A percentile compares a stretch with the other conserved stretches of the same genome.
Conservation (phyloP, 1,140 invertebrate genomes). For the Drosophila malerkotliana region DNA sequence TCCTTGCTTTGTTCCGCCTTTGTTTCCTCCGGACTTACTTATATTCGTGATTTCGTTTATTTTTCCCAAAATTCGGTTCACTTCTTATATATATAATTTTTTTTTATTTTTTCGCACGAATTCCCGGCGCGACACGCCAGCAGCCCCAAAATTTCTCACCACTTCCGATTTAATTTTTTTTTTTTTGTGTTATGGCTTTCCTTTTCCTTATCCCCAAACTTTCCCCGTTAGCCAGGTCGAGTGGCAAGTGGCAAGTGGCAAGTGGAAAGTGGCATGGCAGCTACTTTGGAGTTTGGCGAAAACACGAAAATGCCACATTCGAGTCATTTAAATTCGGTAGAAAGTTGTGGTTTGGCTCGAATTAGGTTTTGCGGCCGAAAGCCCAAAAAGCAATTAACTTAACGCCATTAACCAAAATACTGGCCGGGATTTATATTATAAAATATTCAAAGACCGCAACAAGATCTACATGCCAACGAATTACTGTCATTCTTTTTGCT, state of each 20-base stretch:
- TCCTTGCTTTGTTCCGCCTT: constrained; percentile 17
- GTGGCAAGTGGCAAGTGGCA: neutral
- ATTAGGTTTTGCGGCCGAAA: constrained; percentile 32
- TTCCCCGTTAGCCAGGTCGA: constrained; percentile 6
- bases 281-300: constrained; percentile 19
- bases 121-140: constrained; percentile 42
- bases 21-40: constrained; percentile 36
- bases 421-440: neutral
- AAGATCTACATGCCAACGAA: constrained; percentile 16
- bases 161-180: constrained; percentile 48
- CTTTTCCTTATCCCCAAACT: constrained; percentile 9
- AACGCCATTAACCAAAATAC: constrained; percentile 30
- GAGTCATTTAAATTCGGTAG: constrained; percentile 42
- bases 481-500: constrained; percentile 8
- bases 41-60: constrained; percentile 48
- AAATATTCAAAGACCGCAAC: constrained; percentile 4
- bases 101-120: constrained; percentile 43
- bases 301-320: constrained; percentile 37
- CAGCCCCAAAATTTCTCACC: constrained; percentile 38
- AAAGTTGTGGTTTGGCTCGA: constrained; percentile 36
- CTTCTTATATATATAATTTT: constrained; percentile 5
- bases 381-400: constrained; percentile 47
- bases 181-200: constrained; percentile 29
- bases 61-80: constrained; percentile 27
- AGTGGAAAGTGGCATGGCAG: constrained; percentile 8